Evolutionary conservation across 1,140 invertebrate genomes (phyloP), one percentile per base, ranked within the genome.

Genomic region (Pseudomyrmex flavicornis): DNA sequence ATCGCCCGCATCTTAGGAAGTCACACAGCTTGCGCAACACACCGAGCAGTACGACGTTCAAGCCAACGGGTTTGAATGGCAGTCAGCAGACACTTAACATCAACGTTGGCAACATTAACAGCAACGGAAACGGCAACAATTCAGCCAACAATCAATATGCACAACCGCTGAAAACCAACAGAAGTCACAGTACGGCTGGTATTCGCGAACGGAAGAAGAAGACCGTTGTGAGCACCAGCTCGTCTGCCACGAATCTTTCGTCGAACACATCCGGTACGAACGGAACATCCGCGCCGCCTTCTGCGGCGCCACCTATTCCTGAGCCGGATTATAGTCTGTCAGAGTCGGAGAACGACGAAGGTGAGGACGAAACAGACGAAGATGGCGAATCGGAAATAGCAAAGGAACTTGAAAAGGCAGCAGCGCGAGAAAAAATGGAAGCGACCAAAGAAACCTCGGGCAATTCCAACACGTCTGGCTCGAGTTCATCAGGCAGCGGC

Each of bases 311-410:
- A 10, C 97, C 97, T 3, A 98, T 98, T 77, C 98, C 98, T 0
- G 98, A 98, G 90, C 98, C 98, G 0, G 98, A 98, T 93, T 98
- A 98, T 94, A 98, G 97, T 92, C 95, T 97, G 90, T 97, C 96
- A 73, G 97, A 97, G 90, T 97, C 97, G 0, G 95, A 95, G 62
- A 94, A 94, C 20, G 93, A 94, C 10, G 93, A 93, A 5, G 93
- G 92, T 5, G 94, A 94, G n/a, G 92, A 91, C 17, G 92, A 95
- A 46, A 93, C 92, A 13, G 96, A 96, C 76, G 96, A 96, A 44
- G 96, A 96, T 58, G 95, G 94, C 70, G 96, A 95, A 88, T 95
- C 90, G 0, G 93, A 94, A 48, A 94, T 94, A 9, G 91, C 93
- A 15, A 94, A 94, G 73, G 93, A 94, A 66, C 73, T 94, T 5